phyloP scores from a whole-genome alignment of 2,797 vertebrate genomes.

The Scolopax rusticola region DNA sequence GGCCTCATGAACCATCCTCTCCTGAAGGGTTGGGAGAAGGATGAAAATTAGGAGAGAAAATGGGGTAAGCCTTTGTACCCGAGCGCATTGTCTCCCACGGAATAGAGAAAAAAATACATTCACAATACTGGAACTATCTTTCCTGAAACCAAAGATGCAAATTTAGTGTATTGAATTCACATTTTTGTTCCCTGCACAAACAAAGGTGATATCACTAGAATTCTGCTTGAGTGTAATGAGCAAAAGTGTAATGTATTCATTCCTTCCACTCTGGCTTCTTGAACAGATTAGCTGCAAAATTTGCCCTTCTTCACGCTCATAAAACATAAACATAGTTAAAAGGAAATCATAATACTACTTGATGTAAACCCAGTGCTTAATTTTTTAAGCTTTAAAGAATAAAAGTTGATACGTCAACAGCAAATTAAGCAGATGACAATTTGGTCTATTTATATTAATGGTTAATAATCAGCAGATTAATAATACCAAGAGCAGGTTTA shows the following conservation, averaged over 20 bases:
- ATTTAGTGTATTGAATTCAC: neutral
- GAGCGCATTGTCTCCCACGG: neutral
- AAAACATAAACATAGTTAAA: constrained; percentile 50
- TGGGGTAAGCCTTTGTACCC: neutral
- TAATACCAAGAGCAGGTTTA: neutral
- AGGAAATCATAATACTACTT: neutral
- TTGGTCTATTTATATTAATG: neutral
- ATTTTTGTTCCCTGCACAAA: constrained; percentile 36
- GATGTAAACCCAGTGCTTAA: neutral
- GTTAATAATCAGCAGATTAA: constrained; percentile 13
- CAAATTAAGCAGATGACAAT: neutral
- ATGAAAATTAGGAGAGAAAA: neutral
- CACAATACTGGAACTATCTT: neutral
- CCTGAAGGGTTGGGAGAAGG: neutral
- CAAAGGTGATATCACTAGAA: constrained; percentile 23
- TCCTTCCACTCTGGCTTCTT: constrained; percentile 19
- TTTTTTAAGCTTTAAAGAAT: constrained; percentile 19
- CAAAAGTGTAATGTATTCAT: constrained; percentile 27
- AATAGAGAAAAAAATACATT: neutral
- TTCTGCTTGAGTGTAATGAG: constrained; percentile 44
- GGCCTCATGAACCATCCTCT: neutral
- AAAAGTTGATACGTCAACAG: neutral
- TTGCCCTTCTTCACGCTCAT: neutral
- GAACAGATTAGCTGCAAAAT: constrained; percentile 43
- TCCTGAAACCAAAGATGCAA: neutral